phyloP scores from a whole-genome alignment of 2,888 invertebrate genomes.

The Agrochola lychnidis region DNA sequence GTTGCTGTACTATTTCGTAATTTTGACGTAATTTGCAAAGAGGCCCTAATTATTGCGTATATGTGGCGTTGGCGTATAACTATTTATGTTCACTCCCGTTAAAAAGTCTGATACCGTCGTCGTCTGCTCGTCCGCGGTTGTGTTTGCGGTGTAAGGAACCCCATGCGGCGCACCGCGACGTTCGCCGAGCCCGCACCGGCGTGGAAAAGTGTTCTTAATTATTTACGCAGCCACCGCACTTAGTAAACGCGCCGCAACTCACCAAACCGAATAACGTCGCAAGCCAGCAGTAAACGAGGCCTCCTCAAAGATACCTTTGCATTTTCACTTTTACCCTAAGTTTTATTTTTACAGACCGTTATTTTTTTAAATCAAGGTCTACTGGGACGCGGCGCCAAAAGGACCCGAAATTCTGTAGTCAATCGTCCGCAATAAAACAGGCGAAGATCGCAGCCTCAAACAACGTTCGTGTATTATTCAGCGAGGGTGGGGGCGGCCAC shows the following conservation, averaged over 20 bases:
- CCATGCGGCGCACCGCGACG: slow-evolving; percentile 46
- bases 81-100: slow-evolving; percentile 7
- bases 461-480: slow-evolving; percentile 86
- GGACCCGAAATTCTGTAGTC: slow-evolving; percentile 76
- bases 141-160: slow-evolving; percentile 54
- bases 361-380: slow-evolving; percentile 72
- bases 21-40: neutral
- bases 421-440: slow-evolving; percentile 85
- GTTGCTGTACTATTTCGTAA: neutral
- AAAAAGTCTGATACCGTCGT: slow-evolving; percentile 26
- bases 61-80: neutral
- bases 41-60: neutral
- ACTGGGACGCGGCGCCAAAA: slow-evolving; percentile 65
- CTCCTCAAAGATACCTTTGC: slow-evolving; percentile 62
- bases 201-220: slow-evolving; percentile 86
- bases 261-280: slow-evolving; percentile 68
- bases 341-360: slow-evolving; percentile 60
- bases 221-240: slow-evolving; percentile 81
- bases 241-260: slow-evolving; percentile 75
- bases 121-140: slow-evolving; percentile 36
- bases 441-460: slow-evolving; percentile 79
- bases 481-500: slow-evolving; percentile 75
- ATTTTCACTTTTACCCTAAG: slow-evolving; percentile 61
- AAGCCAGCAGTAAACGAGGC: slow-evolving; percentile 59
- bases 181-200: slow-evolving; percentile 64